Base-by-base conservation (phyloP, 2,888 invertebrate genomes). In the Eulithis prunata region DNA sequence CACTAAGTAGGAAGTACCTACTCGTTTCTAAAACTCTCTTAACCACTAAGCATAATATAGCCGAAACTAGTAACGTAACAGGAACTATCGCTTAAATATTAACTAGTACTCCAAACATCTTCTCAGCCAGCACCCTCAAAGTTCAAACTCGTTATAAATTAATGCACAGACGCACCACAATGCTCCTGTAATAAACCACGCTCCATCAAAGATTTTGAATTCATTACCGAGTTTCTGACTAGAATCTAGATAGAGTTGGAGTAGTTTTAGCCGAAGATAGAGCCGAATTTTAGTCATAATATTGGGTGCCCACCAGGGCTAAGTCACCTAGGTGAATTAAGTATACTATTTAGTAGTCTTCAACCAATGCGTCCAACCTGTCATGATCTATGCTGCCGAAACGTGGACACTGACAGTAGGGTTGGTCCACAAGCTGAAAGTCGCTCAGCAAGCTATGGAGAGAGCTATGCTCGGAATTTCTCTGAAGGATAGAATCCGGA, bases 151-250 rank as follows among this genome's bases (percentile, higher is more conserved):
- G 75, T 76, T 68, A 78, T 73, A 77, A 77, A 81, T 83, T 80
- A 79, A 75, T 74, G 66, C 68, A 62, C 64, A 73, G 73, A 72
- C 67, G 72, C 70, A 72, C 76, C 78, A 73, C 77, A 80, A 78
- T 78, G 78, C 76, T 72, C 72, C 72, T 73, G 77, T 83, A 84
- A 85, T 86, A 86, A 83, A 86, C 83, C 81, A 77, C 81, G 82
- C 82, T 82, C 76, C 79, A 82, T 80, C 79, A 82, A 81, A 86
- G 85, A 86, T 88, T 84, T 79, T 85, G 89, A 88, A 90, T 91
- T 90, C 85, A 88, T 90, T 89, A 88, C 79, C 75, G 84, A 90
- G 88, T 89, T 88, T 82, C 78, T 70, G 75, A 82, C 83, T 87
- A 83, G 86, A 85, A 88, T 56, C 78, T 73, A 43, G 60, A n/a